phyloP scores from a whole-genome alignment of 1,140 invertebrate genomes.

The Drosophila mauritiana region DNA sequence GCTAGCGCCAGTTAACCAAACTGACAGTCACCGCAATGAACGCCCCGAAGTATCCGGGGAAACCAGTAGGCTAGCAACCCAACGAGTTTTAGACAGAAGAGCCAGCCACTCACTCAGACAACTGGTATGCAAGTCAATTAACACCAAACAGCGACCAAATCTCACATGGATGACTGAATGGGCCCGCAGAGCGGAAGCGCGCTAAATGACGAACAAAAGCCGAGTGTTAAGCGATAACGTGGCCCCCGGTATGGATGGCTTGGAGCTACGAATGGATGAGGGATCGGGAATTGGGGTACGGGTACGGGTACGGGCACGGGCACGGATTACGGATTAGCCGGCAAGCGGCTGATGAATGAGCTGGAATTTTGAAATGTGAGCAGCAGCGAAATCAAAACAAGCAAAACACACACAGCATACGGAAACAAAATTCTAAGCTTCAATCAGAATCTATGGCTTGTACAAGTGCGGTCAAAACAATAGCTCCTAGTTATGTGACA shows the following conservation, averaged over 20 bases:
- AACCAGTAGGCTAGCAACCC: constrained; percentile 30
- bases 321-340: constrained; percentile 4
- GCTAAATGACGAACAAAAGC: constrained; percentile 62
- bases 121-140: constrained; percentile 50
- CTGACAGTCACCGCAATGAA: constrained; percentile 1
- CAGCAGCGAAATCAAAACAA: constrained; percentile 56
- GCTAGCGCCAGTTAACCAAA: constrained; percentile 15
- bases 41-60: constrained; percentile 2
- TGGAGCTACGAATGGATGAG: background rate
- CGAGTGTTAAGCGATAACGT: constrained; percentile 56
- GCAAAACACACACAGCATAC: constrained; percentile 15
- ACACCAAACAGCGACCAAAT: constrained; percentile 19
- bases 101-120: background rate
- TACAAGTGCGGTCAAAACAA: constrained; percentile 20
- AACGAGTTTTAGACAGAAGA: constrained; percentile 2
- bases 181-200: constrained; percentile 65
- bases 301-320: background rate
- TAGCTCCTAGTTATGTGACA: background rate
- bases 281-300: background rate
- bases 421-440: constrained; percentile 22
- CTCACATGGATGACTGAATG: constrained; percentile 42
- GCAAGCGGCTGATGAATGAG: constrained; percentile 19
- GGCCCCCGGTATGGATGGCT: constrained; percentile 18
- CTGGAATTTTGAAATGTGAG: constrained; percentile 61
- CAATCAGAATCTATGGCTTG: background rate